phyloP scores from a whole-genome alignment of 2,797 vertebrate genomes.

The Acomys russatus region DNA sequence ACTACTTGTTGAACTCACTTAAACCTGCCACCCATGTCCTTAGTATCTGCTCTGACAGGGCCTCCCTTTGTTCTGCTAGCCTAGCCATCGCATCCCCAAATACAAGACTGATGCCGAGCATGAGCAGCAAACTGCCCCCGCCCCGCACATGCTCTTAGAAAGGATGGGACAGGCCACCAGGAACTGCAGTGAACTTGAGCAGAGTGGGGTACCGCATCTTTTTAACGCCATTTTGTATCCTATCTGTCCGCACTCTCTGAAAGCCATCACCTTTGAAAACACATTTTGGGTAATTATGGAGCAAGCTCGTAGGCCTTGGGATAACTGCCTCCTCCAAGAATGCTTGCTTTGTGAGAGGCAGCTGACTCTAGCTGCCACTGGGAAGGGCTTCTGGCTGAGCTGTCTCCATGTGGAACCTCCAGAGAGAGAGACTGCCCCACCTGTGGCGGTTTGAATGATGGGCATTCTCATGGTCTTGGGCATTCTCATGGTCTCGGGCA shows the following conservation, averaged over 20 bases:
- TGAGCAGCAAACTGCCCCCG: not conserved
- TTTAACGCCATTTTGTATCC: not conserved
- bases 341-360: not conserved
- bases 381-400: not conserved
- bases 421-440: not conserved
- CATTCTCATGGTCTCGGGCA: no score
- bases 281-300: not conserved
- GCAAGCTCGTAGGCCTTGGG: not conserved
- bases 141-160: not conserved
- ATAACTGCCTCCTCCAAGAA: not conserved
- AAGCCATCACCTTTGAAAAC: constrained; percentile 26
- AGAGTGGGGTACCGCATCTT: not conserved
- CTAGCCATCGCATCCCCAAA: not conserved
- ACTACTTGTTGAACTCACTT: constrained; percentile 14
- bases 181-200: not conserved
- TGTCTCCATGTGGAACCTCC: not conserved
- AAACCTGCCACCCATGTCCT: not conserved
- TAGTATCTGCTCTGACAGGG: not conserved
- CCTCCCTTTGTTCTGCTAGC: not conserved
- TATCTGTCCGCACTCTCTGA: not conserved
- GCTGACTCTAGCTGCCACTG: not conserved
- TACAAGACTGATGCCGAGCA: not conserved
- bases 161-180: not conserved
- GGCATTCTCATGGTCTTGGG: no score
- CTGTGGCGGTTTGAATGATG: no score